phyloP scores from a whole-genome alignment of 2,888 invertebrate genomes.

The Syrista parreyssii region DNA sequence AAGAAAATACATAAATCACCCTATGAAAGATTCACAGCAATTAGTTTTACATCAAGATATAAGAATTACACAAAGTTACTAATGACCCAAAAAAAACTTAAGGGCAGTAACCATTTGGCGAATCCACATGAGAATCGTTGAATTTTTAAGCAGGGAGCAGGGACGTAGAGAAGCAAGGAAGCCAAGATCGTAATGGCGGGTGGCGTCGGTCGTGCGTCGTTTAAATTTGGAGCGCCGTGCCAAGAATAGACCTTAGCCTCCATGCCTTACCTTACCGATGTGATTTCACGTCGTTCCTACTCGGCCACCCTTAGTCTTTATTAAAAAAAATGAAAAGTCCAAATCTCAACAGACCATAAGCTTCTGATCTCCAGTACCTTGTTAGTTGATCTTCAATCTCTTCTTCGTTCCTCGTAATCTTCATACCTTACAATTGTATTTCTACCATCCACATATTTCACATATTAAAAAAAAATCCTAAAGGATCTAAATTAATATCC shows the following conservation, averaged over 20 bases:
- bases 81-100: not conserved
- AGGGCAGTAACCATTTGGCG: not conserved
- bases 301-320: not conserved
- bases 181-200: conserved; percentile 31
- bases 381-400: not conserved
- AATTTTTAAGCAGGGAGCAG: not conserved
- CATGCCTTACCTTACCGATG: conserved; percentile 30
- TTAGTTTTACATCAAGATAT: not conserved
- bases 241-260: conserved; percentile 49
- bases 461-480: not conserved
- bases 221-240: conserved; percentile 52
- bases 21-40: not conserved
- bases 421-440: not conserved
- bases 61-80: too few species aligned
- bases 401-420: not conserved
- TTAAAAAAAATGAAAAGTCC: not conserved
- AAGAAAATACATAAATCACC: not conserved
- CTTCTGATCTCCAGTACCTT: not conserved
- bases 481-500: not conserved
- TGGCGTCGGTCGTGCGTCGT: conserved; percentile 41
- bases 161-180: conserved; percentile 11
- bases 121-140: not conserved
- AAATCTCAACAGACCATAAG: not conserved
- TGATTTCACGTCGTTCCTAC: conserved; percentile 9
- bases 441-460: not conserved